Conservation (phyloP, 2,888 invertebrate species). For the Agapostemon virescens region DNA sequence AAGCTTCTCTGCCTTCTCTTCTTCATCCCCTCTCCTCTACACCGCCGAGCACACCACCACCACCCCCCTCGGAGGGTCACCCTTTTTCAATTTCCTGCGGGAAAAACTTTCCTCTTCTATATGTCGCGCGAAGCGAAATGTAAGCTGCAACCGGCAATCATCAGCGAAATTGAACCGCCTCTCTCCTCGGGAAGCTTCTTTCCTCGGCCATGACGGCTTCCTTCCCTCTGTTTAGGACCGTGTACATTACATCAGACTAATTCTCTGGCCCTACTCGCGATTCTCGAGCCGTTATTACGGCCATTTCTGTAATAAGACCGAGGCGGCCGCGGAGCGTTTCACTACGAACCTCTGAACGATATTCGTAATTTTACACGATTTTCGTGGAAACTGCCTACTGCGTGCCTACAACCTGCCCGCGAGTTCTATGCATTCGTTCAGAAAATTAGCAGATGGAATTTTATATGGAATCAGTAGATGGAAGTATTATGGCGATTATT, state of each 20-base stretch:
- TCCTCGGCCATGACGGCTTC: background rate
- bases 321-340: background rate
- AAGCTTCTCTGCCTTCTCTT: conserved; percentile 7
- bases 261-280: background rate
- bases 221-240: conserved; percentile 1
- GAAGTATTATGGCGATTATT: too few species aligned
- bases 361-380: conserved; percentile 1
- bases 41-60: too few species aligned
- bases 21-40: background rate
- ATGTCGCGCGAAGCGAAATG: conserved; percentile 14
- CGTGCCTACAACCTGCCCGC: background rate
- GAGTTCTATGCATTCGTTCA: too few species aligned
- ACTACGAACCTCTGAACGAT: background rate
- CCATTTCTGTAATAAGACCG: conserved; percentile 5
- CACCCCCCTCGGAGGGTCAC: background rate
- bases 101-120: conserved; percentile 17
- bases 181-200: background rate
- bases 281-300: background rate
- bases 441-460: too few species aligned
- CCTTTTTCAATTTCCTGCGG: conserved; percentile 2
- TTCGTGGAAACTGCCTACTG: background rate
- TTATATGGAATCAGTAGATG: too few species aligned
- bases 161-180: conserved; percentile 3
- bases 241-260: background rate
- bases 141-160: conserved; percentile 8